Evolutionary conservation across 1,140 invertebrate species (phyloP).

Genomic region (Papilio dardanus): DNA sequence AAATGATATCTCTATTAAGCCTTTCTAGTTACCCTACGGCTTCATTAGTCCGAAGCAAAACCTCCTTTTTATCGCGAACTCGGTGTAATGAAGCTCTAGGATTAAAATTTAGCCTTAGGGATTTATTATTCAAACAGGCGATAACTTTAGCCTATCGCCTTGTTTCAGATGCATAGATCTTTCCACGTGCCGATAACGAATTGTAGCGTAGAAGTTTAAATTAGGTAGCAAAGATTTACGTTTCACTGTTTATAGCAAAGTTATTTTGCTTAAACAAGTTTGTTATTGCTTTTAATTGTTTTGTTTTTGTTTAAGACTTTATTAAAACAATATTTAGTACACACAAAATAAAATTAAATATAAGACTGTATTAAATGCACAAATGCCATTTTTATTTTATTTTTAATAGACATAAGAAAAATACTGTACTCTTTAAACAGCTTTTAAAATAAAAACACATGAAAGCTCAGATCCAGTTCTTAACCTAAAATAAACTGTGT

Average conservation of each 20-base stretch:
- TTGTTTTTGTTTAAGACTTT: background rate
- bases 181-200: slow-evolving; percentile 27
- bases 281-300: slow-evolving; percentile 6
- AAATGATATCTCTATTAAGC: slow-evolving; percentile 42
- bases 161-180: slow-evolving; percentile 29
- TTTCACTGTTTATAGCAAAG: slow-evolving; percentile 16
- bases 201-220: slow-evolving; percentile 29
- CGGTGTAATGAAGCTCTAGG: too few relatives aligned
- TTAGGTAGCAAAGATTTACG: slow-evolving; percentile 34
- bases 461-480: slow-evolving; percentile 17
- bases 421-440: background rate
- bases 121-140: slow-evolving; percentile 51
- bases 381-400: background rate
- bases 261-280: slow-evolving; percentile 23
- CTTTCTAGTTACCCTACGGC: slow-evolving; percentile 31
- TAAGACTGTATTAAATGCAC: too few relatives aligned
- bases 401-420: background rate
- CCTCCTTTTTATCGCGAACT: too few relatives aligned
- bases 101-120: slow-evolving; percentile 21
- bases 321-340: background rate
- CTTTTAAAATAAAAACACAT: slow-evolving; percentile 21
- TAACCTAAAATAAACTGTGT: slow-evolving; percentile 33
- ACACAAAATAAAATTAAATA: background rate
- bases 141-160: slow-evolving; percentile 46
- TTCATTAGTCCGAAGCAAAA: too few relatives aligned